These are phyloP conservation scores for Anthopleura xanthogrammica DNA, from an alignment of 92 coral and sea anemone genomes.

Conservation along the genomic window DNA sequence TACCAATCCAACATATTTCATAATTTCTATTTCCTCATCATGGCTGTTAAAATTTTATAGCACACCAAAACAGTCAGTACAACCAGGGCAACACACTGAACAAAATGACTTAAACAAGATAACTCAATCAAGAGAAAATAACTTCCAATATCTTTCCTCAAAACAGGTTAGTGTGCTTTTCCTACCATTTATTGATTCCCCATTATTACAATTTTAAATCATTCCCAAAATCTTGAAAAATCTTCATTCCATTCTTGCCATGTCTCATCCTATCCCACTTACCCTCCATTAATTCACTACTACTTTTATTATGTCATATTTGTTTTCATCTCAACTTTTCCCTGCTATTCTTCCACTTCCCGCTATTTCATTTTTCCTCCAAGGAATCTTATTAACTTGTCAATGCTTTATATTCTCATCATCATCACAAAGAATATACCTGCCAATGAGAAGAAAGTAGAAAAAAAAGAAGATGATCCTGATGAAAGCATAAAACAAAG, in stretches of 20 bases:
- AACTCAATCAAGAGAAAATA: slow-evolving; percentile 17
- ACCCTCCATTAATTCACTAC: too few species aligned
- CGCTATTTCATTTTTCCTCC: background rate
- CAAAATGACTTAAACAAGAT: slow-evolving; percentile 44
- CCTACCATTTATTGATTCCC: background rate
- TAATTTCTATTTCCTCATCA: too few species aligned
- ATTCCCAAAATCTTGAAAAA: background rate
- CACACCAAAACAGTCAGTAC: background rate
- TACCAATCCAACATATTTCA: too few species aligned
- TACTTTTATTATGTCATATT: background rate
- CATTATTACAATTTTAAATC: background rate
- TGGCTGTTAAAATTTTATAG: background rate
- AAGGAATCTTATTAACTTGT: background rate
- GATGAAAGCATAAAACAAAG: slow-evolving; percentile 80
- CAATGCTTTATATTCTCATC: too few species aligned
- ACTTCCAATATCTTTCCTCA: background rate
- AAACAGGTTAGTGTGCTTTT: slow-evolving; percentile 9
- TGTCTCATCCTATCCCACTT: too few species aligned
- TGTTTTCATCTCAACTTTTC: background rate
- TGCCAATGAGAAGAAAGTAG: slow-evolving; percentile 9
- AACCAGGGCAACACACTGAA: background rate
- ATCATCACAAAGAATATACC: slow-evolving; percentile 22
- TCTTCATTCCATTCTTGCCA: too few species aligned
- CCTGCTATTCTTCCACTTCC: background rate
- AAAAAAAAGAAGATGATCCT: slow-evolving; percentile 56